Evolutionary conservation across 1,140 invertebrate genomes (phyloP), one percentile per base, ranked within the genome.

Genomic region (Aphaenogaster floridana): DNA sequence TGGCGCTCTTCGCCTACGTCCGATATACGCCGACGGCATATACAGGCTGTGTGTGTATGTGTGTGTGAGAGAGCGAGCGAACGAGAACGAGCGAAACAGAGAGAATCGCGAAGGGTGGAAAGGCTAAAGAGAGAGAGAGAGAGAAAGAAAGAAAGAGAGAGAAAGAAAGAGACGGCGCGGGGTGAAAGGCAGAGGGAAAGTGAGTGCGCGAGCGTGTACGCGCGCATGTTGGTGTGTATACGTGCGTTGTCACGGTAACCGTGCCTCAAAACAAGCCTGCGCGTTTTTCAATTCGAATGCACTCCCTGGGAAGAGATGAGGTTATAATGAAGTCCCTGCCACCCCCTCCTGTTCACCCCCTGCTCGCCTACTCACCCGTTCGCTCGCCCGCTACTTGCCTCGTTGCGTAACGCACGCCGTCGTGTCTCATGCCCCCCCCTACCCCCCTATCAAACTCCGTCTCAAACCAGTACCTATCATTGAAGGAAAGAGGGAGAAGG

Each of bases 281-380:
- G 91, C 91, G 91, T 92, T 88, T 90, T 91, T 91, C 90, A 91
- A 92, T 92, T 90, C 91, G 91, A 90, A 91, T 87, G 89, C 90
- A 91, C 89, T 92, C 88, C 77, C 85, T 89, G 91, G 90, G 86
- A 91, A 91, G 79, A 77, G 89, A 92, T 91, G 91, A 91, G 90
- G 90, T 91, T 91, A 91, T 91, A 91, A 91, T 91, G 90, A 91
- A 91, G 88, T 92, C 88, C 80, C 87, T 86, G 86, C 86, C 83
- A 71, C 11, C 52, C 74, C 83, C 80, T 59, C 50, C 52, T 72
- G 78, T 45, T 57, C 36, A 7, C 57, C 42, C 36, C 54, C 17
- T 21, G 34, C 42, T 52, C 78, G 11, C 74, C 39, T 52, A 17
- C 36, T 71, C 52, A 3, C 50, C 34, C 39, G 36, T 21, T 52